Evolutionary conservation across 2,113 vertebrate species (phyloP).

Genomic region (Limanda limanda): DNA sequence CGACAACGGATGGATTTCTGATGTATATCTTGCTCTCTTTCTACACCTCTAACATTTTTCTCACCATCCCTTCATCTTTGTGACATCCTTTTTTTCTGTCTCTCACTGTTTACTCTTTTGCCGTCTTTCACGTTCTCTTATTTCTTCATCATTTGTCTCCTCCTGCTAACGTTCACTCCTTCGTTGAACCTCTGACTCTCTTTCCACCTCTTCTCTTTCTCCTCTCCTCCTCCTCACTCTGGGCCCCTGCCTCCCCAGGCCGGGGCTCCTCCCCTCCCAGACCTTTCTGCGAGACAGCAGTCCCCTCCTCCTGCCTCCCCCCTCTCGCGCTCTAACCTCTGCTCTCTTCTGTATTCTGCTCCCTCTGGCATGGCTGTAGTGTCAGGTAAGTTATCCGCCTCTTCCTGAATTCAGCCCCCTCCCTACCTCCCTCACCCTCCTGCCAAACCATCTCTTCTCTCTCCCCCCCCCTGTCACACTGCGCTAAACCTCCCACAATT

Average conservation of each 20-base stretch:
- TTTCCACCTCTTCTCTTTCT: conserved; percentile 83
- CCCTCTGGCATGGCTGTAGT: conserved; percentile 98
- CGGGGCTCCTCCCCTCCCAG: conserved; percentile 79
- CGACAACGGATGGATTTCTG: conserved; percentile 46
- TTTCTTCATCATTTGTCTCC: conserved; percentile 12
- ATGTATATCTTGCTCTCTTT: conserved; percentile 50
- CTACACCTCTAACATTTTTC: conserved; percentile 34
- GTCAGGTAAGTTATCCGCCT: conserved; percentile 94
- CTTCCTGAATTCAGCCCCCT: conserved; percentile 73
- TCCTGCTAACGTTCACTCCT: conserved; percentile 73
- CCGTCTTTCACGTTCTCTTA: conserved; percentile 6
- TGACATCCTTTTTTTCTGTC: not conserved
- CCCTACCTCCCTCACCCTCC: conserved; percentile 2
- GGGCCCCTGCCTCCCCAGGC: conserved; percentile 85
- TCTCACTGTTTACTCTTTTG: not conserved
- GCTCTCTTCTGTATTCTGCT: conserved; percentile 99
- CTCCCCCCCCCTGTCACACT: conserved; percentile 28
- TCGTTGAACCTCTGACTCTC: conserved; percentile 53
- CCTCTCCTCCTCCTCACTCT: conserved; percentile 71
- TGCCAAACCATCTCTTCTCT: conserved; percentile 21
- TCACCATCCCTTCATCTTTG: not conserved
- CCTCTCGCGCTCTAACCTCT: conserved; percentile 98
- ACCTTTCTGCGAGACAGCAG: conserved; percentile 96
- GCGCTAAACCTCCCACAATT: conserved; percentile 42
- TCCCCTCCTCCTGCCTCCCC: conserved; percentile 92